Conservation (phyloP, 2,113 vertebrate species). For the Corythornis cristatus region DNA sequence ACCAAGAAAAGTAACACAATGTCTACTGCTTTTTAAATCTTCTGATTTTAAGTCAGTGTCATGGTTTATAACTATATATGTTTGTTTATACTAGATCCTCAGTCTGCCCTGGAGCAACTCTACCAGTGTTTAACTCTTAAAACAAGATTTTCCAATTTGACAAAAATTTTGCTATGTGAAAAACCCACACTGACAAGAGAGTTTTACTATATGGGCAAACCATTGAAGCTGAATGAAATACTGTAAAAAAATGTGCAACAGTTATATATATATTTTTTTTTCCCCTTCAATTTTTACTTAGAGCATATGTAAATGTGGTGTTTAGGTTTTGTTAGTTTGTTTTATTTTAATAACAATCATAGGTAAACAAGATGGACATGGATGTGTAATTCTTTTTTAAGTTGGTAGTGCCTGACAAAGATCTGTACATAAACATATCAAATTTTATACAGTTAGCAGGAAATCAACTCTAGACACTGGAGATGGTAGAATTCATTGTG, state of each 20-base stretch:
- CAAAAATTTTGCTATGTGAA: background rate
- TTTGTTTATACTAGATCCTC: background rate
- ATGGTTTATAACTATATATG: background rate
- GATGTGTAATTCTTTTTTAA: background rate
- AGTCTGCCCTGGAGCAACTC: background rate
- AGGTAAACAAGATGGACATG: background rate
- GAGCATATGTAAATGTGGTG: background rate
- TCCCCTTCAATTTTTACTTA: background rate
- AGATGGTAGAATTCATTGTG: background rate
- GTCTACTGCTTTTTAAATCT: background rate
- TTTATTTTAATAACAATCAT: background rate
- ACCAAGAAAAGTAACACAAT: background rate
- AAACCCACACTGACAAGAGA: background rate
- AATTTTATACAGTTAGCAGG: background rate
- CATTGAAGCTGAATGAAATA: background rate
- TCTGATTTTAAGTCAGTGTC: background rate
- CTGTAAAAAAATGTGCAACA: rapidly evolving
- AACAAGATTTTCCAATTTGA: background rate
- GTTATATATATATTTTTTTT: background rate
- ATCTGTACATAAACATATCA: background rate
- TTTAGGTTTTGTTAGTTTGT: no score
- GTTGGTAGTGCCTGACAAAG: background rate
- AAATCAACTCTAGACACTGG: background rate
- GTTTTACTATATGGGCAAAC: background rate
- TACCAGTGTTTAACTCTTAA: background rate